Evolutionary conservation across 53 echinoderm and acorn worm species (phyloP).

Genomic region (Patiria pectinifera): DNA sequence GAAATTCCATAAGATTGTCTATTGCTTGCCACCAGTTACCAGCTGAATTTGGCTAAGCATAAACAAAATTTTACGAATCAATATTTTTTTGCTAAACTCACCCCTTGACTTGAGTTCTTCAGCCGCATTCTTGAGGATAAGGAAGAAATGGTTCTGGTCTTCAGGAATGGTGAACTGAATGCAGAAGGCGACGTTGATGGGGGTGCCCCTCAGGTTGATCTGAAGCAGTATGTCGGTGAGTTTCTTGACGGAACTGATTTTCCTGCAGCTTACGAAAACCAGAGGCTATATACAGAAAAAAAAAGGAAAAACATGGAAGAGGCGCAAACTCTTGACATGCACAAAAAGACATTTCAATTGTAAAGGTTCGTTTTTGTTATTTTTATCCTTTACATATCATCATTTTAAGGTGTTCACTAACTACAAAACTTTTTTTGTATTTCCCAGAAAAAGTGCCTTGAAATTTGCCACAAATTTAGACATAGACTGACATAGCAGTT

Average conservation of each 20-base stretch:
- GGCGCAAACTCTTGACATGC: too few species aligned
- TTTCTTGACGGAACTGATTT: conserved; percentile 4
- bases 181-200: neutral
- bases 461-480: too few species aligned
- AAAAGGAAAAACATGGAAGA: neutral
- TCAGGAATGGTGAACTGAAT: neutral
- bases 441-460: too few species aligned
- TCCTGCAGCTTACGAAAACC: neutral
- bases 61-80: neutral
- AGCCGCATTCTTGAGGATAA: conserved; percentile 38
- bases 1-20: too few species aligned
- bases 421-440: too few species aligned
- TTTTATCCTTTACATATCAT: too few species aligned
- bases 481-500: too few species aligned
- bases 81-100: conserved; percentile 4
- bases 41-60: neutral
- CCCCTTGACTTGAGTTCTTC: conserved; percentile 35
- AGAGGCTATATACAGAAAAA: conserved; percentile 15
- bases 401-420: too few species aligned
- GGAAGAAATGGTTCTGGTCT: conserved; percentile 41
- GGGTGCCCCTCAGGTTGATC: neutral
- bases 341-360: too few species aligned
- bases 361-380: too few species aligned
- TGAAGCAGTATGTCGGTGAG: neutral
- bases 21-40: neutral